Evolutionary conservation across 2,888 invertebrate species (phyloP), one percentile per base, ranked within the genome.

Genomic region (Zelleria hepariella): DNA sequence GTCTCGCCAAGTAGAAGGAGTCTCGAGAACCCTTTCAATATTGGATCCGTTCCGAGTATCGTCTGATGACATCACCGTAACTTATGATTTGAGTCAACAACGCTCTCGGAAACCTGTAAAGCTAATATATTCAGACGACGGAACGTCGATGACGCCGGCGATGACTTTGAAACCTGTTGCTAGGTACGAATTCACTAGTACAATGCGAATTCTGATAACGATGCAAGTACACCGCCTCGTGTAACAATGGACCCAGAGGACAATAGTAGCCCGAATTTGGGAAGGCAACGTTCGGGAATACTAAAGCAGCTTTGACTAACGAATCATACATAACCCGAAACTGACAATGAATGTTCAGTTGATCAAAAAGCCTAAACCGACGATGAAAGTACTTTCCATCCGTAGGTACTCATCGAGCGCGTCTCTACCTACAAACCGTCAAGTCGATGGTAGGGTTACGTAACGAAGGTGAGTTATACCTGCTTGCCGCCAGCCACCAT

Each of bases 401-500:
- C 10, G 32, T 42, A 42, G n/a, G n/a, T n/a, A n/a, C n/a, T n/a
- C 32, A 15, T 10, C 32, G 15, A 42, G 32, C 32, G 15, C 10
- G 32, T 42, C 15, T 15, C 32, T 15, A 15, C 15, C 32, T 42
- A 42, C 15, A 42, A 42, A 15, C 32, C 32, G 32, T 15, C 15
- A 42, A 42, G 32, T 15, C 32, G 3, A 42, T 15, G 15, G 8
- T 48, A 42, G 32, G 15, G 32, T 42, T 42, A 58, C 32, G 53
- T 52, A 58, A 58, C 5, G 21, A 58, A 62, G 59, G 32, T 2
- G 15, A 42, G 15, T 15, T 42, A 69, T 79, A 90, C 89, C 89
- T 89, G 89, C 78, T 90, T 90, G 67, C 89, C 89, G 74, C 89
- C 89, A 72, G 89, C 89, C 64, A 90, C 89, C 89, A 89, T 89